A percentile compares a stretch with the other conserved stretches of the same genome.
These are phyloP conservation scores for Anas georgica DNA, from an alignment of 2,797 vertebrate genomes.

Conservation along the genomic window DNA sequence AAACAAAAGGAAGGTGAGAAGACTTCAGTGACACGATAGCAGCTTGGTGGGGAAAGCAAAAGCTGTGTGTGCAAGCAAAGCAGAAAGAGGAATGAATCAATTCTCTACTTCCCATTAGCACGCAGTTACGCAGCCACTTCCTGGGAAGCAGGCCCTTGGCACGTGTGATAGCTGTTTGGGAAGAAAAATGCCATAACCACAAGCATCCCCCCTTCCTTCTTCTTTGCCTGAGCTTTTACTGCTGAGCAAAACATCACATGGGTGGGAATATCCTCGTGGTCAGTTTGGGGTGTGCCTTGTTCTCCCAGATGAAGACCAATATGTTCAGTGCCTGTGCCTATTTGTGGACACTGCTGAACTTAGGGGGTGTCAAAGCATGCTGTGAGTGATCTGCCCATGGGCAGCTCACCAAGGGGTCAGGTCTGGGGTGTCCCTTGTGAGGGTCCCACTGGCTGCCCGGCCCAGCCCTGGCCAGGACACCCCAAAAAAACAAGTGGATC, in stretches of 20 bases:
- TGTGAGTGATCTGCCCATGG: background rate
- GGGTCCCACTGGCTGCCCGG: rapidly evolving
- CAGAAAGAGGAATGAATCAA: slow-evolving; percentile 28
- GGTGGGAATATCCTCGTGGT: background rate
- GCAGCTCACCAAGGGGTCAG: background rate
- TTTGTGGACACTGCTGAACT: background rate
- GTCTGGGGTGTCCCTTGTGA: background rate
- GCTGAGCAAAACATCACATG: background rate
- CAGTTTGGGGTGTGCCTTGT: background rate
- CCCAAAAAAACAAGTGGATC: background rate
- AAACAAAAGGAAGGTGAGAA: background rate
- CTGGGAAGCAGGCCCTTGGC: background rate
- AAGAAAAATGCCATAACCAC: background rate
- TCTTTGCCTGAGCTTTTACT: background rate
- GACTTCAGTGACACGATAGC: background rate
- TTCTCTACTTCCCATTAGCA: background rate
- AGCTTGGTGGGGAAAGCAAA: slow-evolving; percentile 15
- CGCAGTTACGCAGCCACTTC: background rate
- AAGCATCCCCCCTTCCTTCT: background rate
- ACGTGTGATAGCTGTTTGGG: rapidly evolving
- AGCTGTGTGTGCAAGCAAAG: slow-evolving; percentile 5
- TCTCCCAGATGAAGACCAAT: rapidly evolving
- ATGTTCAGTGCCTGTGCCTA: background rate
- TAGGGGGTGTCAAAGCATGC: background rate
- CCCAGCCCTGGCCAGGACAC: background rate